Evolutionary conservation across 2,797 vertebrate genomes (phyloP).

Genomic region (Mionectes olivaceus): DNA sequence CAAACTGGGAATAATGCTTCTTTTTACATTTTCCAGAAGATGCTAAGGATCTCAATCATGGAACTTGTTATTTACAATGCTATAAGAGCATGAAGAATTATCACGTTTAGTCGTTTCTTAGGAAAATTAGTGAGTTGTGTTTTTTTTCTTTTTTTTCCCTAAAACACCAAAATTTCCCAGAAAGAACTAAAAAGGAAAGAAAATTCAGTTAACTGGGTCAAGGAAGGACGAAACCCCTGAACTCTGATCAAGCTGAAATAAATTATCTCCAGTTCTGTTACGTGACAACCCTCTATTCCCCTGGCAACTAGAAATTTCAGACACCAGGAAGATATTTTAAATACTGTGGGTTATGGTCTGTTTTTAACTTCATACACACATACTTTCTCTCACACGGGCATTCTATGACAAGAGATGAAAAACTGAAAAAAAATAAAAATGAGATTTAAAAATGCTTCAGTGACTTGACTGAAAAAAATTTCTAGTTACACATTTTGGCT

Average conservation of each 20-base stretch:
- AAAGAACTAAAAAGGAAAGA: constrained; percentile 29
- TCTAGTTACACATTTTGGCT: constrained; percentile 29
- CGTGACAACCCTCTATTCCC: constrained; percentile 47
- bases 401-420: constrained; percentile 59
- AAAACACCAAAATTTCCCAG: background rate
- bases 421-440: constrained; percentile 44
- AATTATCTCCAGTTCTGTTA: constrained; percentile 56
- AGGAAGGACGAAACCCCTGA: constrained; percentile 60
- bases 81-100: constrained; percentile 36
- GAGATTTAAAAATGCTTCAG: constrained; percentile 48
- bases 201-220: constrained; percentile 56
- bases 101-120: background rate
- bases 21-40: constrained; percentile 42
- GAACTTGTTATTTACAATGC: constrained; percentile 29
- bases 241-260: constrained; percentile 55
- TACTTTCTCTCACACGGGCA: constrained; percentile 42
- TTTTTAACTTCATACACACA: constrained; percentile 67
- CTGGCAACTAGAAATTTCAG: constrained; percentile 72
- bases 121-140: background rate
- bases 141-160: too few relatives aligned
- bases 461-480: constrained; percentile 46
- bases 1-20: constrained; percentile 54
- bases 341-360: constrained; percentile 60
- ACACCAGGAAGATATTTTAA: constrained; percentile 72
- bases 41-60: background rate